phyloP scores from a whole-genome alignment of 1,140 invertebrate genomes.

The Saxidomus purpurata region DNA sequence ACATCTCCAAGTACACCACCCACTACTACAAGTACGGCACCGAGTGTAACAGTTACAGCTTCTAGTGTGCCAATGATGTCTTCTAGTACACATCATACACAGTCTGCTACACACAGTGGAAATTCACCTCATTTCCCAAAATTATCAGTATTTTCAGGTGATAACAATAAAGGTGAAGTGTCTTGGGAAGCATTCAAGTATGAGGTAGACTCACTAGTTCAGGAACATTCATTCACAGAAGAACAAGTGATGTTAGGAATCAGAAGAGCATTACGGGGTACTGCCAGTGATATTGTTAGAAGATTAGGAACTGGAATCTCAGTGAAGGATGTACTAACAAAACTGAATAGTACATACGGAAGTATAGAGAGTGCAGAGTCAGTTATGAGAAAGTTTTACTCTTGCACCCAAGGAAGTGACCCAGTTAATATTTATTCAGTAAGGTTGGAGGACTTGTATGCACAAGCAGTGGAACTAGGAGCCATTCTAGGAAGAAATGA shows the following conservation, averaged over 20 bases:
- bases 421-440: background rate
- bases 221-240: background rate
- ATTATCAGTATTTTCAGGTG: background rate
- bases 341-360: conserved; percentile 24
- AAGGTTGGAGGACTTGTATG: conserved; percentile 31
- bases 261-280: background rate
- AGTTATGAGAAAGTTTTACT: conserved; percentile 14
- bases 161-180: conserved; percentile 10
- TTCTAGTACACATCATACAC: no score
- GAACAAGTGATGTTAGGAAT: conserved; percentile 7
- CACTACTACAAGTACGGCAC: no score
- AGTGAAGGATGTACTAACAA: background rate
- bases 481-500: background rate
- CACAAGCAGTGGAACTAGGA: conserved; percentile 5
- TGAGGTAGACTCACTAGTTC: background rate
- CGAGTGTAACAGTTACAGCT: no score
- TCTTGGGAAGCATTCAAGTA: conserved; percentile 8
- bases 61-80: no score
- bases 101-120: background rate
- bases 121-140: background rate
- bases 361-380: background rate
- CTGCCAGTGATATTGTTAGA: background rate
- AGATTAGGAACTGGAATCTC: background rate
- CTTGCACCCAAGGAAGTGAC: conserved; percentile 1
- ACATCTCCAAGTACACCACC: no score